Percentiles rank a stretch among this genome's conserved stretches.
Evolutionary conservation across 2,888 invertebrate species (phyloP).

Genomic region (Drosophila mercatorum): DNA sequence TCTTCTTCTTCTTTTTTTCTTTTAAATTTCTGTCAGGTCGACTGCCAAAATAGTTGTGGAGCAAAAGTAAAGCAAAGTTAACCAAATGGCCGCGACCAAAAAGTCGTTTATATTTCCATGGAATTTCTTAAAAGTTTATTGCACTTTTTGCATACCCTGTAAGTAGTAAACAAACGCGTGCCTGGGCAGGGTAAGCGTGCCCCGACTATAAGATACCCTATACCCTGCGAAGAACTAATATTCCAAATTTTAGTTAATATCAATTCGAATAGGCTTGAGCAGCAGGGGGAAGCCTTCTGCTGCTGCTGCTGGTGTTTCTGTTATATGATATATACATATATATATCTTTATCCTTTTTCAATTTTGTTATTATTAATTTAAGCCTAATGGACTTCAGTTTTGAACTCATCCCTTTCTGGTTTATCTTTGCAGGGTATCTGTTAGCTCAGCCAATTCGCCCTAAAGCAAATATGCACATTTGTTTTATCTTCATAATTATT

Average conservation of each 20-base stretch:
- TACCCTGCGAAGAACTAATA: too few relatives aligned
- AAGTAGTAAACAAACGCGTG: neutral
- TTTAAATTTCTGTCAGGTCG: constrained; percentile 23
- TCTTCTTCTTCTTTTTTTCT: constrained; percentile 14
- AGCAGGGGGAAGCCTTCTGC: neutral
- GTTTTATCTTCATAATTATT: constrained; percentile 33
- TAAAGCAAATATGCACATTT: neutral
- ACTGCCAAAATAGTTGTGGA: constrained; percentile 23
- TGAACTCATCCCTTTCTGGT: too few relatives aligned
- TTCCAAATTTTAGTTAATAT: neutral
- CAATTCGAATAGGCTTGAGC: neutral
- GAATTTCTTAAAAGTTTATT: constrained; percentile 74
- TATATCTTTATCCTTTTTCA: neutral
- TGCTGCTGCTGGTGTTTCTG: too few relatives aligned
- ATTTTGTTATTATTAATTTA: neutral
- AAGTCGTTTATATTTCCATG: constrained; percentile 63
- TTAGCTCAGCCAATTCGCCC: neutral
- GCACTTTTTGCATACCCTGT: constrained; percentile 53
- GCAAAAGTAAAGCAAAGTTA: constrained; percentile 46
- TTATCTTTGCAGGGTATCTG: neutral
- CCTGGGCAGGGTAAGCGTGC: neutral
- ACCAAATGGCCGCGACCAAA: constrained; percentile 49
- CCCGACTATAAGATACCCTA: too few relatives aligned
- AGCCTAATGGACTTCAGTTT: too few relatives aligned
- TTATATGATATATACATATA: neutral